Percentiles rank a stretch among this genome's conserved stretches.
These are phyloP conservation scores for Dinomys branickii DNA, from an alignment of 2,113 vertebrate species.

Conservation along the genomic window DNA sequence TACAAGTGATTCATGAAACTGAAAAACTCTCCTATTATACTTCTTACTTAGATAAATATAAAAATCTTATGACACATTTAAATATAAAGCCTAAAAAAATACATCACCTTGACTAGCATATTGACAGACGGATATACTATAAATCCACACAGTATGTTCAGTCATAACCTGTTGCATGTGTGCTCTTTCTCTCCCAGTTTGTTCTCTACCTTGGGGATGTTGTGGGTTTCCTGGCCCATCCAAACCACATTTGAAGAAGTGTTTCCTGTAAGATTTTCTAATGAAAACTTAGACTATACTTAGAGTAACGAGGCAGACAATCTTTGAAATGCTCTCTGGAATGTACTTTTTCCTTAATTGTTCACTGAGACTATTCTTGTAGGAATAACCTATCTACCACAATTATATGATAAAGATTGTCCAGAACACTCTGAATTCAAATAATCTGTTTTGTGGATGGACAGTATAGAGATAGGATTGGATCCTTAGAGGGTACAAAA, in stretches of 20 bases:
- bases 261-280: neutral
- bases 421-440: slow-evolving; percentile 35
- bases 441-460: neutral
- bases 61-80: neutral
- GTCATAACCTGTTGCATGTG: neutral
- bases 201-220: neutral
- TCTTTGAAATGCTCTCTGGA: slow-evolving; percentile 45
- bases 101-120: neutral
- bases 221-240: neutral
- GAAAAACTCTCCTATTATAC: neutral
- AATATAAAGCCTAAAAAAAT: slow-evolving; percentile 36
- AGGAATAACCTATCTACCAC: neutral
- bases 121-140: neutral
- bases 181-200: neutral
- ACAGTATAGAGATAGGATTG: neutral
- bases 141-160: neutral
- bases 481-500: neutral
- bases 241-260: neutral
- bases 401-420: slow-evolving; percentile 32
- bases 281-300: slow-evolving; percentile 23
- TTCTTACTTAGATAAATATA: neutral
- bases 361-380: neutral
- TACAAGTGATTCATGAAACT: neutral
- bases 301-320: slow-evolving; percentile 33
- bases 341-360: slow-evolving; percentile 10